phyloP scores from a whole-genome alignment of 2,797 vertebrate genomes.

The Propithecus deckenii region DNA sequence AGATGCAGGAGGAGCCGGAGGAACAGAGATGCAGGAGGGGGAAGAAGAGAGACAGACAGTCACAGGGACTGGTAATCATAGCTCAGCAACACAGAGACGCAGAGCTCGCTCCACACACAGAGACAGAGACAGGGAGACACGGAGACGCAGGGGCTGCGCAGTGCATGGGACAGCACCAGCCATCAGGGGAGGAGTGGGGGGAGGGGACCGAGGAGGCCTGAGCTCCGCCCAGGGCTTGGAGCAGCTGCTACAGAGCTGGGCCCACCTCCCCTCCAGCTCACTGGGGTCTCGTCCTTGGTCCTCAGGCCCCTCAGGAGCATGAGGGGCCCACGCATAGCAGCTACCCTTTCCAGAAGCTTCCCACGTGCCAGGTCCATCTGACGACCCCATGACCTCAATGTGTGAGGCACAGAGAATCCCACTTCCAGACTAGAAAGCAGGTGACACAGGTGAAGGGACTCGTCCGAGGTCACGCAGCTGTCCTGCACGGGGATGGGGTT shows the following conservation, averaged over 20 bases:
- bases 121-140: not conserved
- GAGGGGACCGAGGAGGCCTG: not conserved
- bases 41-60: not conserved
- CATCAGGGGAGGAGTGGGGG: not conserved
- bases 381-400: accelerated
- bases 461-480: accelerated
- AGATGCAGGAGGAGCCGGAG: not conserved
- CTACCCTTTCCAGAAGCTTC: not conserved
- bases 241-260: not conserved
- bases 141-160: not conserved
- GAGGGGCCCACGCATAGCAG: not conserved
- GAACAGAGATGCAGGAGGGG: not conserved
- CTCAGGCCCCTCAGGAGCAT: accelerated
- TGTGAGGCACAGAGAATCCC: not conserved
- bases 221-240: accelerated
- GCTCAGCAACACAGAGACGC: not conserved
- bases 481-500: not conserved
- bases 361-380: not conserved
- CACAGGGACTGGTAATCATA: not conserved
- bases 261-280: not conserved
- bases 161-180: not conserved
- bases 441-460: not conserved
- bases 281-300: not conserved
- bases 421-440: not conserved
- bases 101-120: not conserved